Evolutionary conservation across 2,888 invertebrate genomes (phyloP).

Genomic region (Ditylenchus weischeri): DNA sequence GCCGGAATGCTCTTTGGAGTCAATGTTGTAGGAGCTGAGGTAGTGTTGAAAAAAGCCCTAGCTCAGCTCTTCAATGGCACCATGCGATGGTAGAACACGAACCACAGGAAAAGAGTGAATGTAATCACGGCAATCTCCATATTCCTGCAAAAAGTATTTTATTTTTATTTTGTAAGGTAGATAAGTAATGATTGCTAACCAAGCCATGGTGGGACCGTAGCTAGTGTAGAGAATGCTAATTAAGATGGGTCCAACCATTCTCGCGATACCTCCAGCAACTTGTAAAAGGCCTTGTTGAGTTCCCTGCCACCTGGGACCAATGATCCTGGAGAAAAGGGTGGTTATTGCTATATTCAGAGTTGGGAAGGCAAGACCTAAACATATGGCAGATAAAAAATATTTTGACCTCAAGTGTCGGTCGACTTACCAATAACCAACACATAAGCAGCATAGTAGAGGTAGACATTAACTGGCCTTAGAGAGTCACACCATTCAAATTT

Average conservation of each 20-base stretch:
- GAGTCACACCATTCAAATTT: slow-evolving; percentile 29
- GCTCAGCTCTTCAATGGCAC: slow-evolving; percentile 8
- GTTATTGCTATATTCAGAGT: slow-evolving; percentile 57
- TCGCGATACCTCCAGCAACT: slow-evolving; percentile 39
- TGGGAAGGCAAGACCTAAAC: slow-evolving; percentile 58
- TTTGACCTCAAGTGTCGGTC: background rate
- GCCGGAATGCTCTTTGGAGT: background rate
- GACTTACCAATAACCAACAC: slow-evolving; percentile 18
- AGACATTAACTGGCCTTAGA: slow-evolving; percentile 30
- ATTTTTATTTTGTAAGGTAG: background rate
- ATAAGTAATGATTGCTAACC: background rate
- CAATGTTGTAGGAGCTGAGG: background rate
- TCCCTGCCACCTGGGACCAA: slow-evolving; percentile 60
- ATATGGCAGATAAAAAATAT: slow-evolving; percentile 29
- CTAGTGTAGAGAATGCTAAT: slow-evolving; percentile 27
- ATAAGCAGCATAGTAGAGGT: slow-evolving; percentile 29
- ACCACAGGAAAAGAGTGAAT: slow-evolving; percentile 8
- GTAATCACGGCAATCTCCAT: slow-evolving; percentile 15
- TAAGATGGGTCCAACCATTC: slow-evolving; percentile 37
- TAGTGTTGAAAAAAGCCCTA: background rate
- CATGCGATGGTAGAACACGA: slow-evolving; percentile 11
- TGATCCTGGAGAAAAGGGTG: slow-evolving; percentile 48
- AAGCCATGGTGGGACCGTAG: slow-evolving; percentile 14
- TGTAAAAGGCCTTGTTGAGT: slow-evolving; percentile 48
- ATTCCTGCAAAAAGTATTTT: background rate